A percentile compares a stretch with the other conserved stretches of the same genome.
These are phyloP conservation scores for Drosophila sturtevanti DNA, from an alignment of 1,140 invertebrate genomes.

Conservation along the genomic window DNA sequence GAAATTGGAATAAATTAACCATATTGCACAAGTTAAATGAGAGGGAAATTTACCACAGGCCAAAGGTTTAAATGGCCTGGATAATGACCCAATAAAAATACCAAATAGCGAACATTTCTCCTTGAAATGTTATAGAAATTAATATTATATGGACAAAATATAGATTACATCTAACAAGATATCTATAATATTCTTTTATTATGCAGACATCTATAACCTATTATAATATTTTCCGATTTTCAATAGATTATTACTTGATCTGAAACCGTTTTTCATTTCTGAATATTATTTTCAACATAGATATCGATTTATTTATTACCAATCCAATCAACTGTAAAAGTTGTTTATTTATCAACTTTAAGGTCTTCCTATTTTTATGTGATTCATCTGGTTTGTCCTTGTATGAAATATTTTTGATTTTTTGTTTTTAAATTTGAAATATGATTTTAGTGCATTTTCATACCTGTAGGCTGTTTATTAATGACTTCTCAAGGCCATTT, in stretches of 20 bases:
- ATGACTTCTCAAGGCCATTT: slow-evolving; percentile 7
- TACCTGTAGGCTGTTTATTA: slow-evolving; percentile 3
- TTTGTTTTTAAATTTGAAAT: background rate
- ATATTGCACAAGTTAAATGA: background rate
- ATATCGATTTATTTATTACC: no score
- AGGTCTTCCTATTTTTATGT: background rate
- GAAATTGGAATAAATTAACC: slow-evolving; percentile 20
- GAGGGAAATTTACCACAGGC: background rate
- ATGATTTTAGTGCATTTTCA: background rate
- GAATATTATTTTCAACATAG: no score
- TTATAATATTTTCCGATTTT: no score
- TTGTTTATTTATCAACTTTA: no score
- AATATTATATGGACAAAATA: no score
- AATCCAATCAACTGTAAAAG: no score
- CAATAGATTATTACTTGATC: no score
- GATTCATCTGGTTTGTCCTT: background rate
- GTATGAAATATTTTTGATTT: background rate
- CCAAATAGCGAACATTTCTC: background rate
- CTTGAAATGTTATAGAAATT: no score
- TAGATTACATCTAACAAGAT: no score
- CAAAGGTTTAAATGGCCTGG: background rate
- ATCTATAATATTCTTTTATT: no score
- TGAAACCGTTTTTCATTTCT: no score
- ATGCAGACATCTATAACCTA: no score
- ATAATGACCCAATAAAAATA: background rate